These are phyloP conservation scores for Strigamia crassipes DNA, from an alignment of 2,888 invertebrate species.

Conservation along the genomic window DNA sequence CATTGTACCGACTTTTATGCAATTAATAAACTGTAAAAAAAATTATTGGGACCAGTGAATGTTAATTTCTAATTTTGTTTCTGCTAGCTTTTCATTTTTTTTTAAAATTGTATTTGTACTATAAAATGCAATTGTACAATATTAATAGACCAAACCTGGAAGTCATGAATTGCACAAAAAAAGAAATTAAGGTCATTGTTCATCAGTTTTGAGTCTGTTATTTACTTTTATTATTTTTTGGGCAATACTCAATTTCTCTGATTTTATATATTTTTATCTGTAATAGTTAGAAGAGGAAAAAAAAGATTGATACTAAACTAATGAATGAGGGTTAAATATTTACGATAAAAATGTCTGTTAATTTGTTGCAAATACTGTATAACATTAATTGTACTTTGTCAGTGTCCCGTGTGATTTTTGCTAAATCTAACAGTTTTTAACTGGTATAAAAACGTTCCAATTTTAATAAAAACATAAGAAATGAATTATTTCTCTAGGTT, in stretches of 20 bases:
- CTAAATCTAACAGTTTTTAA: slow-evolving; percentile 4
- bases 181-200: background rate
- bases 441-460: slow-evolving; percentile 10
- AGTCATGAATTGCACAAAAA: background rate
- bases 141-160: too few relatives aligned
- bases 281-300: background rate
- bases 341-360: background rate
- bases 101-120: background rate
- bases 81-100: background rate
- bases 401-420: slow-evolving; percentile 10
- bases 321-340: background rate
- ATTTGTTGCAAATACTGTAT: slow-evolving; percentile 10
- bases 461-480: slow-evolving; percentile 10
- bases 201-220: background rate
- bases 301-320: slow-evolving; percentile 3
- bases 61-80: background rate
- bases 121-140: background rate
- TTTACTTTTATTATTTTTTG: background rate
- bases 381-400: slow-evolving; percentile 10
- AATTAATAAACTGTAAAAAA: slow-evolving; percentile 43
- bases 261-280: background rate
- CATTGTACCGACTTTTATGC: slow-evolving; percentile 45
- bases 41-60: background rate
- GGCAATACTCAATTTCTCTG: background rate
- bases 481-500: slow-evolving; percentile 2